Evolutionary conservation across 1,140 invertebrate species (phyloP), one percentile per base, ranked within the genome.

Genomic region (Brachionus asplanchnoidis): DNA sequence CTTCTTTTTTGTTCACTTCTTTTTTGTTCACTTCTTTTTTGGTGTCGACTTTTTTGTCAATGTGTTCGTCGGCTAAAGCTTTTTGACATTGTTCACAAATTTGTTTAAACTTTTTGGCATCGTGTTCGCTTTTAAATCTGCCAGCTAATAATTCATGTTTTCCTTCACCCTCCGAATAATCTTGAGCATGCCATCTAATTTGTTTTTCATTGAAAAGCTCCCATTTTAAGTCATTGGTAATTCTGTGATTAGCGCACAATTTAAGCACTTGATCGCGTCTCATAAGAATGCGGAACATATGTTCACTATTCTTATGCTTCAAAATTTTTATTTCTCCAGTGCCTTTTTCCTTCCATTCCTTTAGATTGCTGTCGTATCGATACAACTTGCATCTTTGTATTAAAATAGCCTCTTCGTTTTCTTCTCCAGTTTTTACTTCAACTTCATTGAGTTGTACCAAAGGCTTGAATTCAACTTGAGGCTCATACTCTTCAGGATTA

Each of bases 381-480:
- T 87, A 90, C 20, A 90, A 83, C 70, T 88, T 88, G 11, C 87
- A 87, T 20, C 89, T 80, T 73, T 89, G 88, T 44, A 88, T 87
- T 85, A 91, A 91, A 28, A 95, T 87, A 87, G 93, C 90, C 6
- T 90, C 91, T 89, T 95, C 94, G 86, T 93, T 91, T 89, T 96
- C 95, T 90, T 95, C 95, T 2, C 94, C 94, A 9, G 94, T 95
- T 36, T 91, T 93, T 0, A 94, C 91, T 85, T 93, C 82, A 26
- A 84, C 82, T 68, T 66, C 82, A 28, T 66, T 9, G 11, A 84
- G 26, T 70, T 68, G n/a, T 17, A 84, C 82, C 12, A 84, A 40
- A 14, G 82, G 82, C 40, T 84, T 68, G 20, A 84, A 84, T n/a
- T 66, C 60, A n/a, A 84, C 82, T 44, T 84, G n/a, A 42, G 82